Evolutionary conservation across 2,113 vertebrate species (phyloP).

Genomic region (Ceyx melanurus): DNA sequence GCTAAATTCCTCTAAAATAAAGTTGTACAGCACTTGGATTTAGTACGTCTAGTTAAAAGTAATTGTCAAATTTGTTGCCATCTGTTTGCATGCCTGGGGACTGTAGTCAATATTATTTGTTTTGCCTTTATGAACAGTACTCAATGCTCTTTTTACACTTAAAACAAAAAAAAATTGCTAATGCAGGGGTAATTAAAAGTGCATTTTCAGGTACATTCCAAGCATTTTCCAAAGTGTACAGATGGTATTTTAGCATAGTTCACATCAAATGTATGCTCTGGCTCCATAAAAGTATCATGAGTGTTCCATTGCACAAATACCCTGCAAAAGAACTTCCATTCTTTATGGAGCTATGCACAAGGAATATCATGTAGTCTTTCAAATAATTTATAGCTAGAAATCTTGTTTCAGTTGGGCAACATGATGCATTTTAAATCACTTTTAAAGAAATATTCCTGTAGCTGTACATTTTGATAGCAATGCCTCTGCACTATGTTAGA

Average conservation of each 20-base stretch:
- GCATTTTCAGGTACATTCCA: not conserved
- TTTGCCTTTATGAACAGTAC: slow-evolving; percentile 21
- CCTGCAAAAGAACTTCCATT: not conserved
- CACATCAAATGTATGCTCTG: not conserved
- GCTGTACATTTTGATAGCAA: not conserved
- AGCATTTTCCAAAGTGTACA: not conserved
- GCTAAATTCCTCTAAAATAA: slow-evolving; percentile 58
- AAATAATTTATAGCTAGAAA: not conserved
- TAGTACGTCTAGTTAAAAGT: slow-evolving; percentile 44
- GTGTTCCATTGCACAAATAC: not conserved
- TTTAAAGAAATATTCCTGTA: not conserved
- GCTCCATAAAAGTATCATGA: not conserved
- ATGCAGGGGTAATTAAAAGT: not conserved
- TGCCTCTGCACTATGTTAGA: slow-evolving; percentile 17
- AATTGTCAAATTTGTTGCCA: slow-evolving; percentile 37
- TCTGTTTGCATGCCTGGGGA: slow-evolving; percentile 1
- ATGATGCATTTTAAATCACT: not conserved
- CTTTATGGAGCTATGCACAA: not conserved
- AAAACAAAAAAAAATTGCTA: not conserved
- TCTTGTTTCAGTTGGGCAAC: not conserved
- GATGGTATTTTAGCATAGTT: not conserved
- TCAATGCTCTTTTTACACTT: not conserved
- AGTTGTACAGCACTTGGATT: slow-evolving; percentile 35
- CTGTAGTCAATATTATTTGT: not conserved
- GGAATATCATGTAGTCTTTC: not conserved